These are phyloP conservation scores for Acronicta aceris DNA, from an alignment of 2,888 invertebrate genomes.

Conservation along the genomic window DNA sequence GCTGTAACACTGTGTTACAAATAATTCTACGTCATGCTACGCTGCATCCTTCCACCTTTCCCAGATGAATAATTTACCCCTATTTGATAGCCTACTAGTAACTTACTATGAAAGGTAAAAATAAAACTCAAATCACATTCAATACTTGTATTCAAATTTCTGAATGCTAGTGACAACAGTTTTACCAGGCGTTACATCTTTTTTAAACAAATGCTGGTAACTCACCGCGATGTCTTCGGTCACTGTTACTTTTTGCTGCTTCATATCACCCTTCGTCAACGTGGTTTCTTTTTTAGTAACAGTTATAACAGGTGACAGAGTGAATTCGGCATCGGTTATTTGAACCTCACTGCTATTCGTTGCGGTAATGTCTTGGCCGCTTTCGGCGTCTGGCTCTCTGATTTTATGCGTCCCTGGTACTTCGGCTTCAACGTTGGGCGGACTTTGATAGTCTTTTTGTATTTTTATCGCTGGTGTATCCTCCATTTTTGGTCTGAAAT, in stretches of 20 bases:
- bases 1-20: too few relatives aligned
- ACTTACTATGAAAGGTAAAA: conserved; percentile 9
- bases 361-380: conserved; percentile 10
- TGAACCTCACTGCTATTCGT: conserved; percentile 38
- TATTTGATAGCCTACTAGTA: too few relatives aligned
- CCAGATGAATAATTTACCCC: too few relatives aligned
- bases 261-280: conserved; percentile 75
- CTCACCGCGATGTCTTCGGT: conserved; percentile 79
- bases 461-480: conserved; percentile 59
- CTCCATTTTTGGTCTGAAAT: conserved; percentile 70
- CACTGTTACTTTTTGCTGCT: conserved; percentile 76
- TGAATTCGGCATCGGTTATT: conserved; percentile 53
- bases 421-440: conserved; percentile 68
- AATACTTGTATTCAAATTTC: conserved; percentile 77
- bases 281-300: conserved; percentile 75
- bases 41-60: too few relatives aligned
- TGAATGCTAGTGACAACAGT: conserved; percentile 75
- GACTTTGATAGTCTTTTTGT: conserved; percentile 61
- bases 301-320: conserved; percentile 73
- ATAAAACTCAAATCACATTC: conserved; percentile 51
- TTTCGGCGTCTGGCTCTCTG: conserved; percentile 52
- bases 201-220: conserved; percentile 80
- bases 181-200: conserved; percentile 72
- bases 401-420: conserved; percentile 75
- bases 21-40: too few relatives aligned